A percentile compares a stretch with the other conserved stretches of the same genome.
phyloP scores from a whole-genome alignment of 2,797 vertebrate species.

The Atherinosoma microstoma region DNA sequence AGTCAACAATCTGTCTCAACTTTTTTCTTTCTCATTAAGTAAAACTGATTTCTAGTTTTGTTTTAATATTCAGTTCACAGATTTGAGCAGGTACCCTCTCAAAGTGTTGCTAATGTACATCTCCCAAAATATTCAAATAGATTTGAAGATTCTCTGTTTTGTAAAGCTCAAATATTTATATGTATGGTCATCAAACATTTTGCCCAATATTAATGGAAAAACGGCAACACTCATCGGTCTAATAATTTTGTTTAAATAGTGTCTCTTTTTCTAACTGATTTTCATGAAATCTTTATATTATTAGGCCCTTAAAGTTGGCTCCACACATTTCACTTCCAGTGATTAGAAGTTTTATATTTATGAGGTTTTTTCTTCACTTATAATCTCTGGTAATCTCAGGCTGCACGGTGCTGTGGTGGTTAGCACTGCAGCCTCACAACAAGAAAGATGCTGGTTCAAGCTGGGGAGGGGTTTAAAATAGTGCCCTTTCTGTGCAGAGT shows the following conservation, averaged over 20 bases:
- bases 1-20: background rate
- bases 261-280: background rate
- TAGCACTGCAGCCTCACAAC: too few relatives aligned
- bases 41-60: background rate
- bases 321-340: too few relatives aligned
- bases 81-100: background rate
- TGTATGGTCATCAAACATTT: background rate
- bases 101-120: background rate
- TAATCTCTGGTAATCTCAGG: too few relatives aligned
- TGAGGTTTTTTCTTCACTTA: too few relatives aligned
- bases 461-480: too few relatives aligned
- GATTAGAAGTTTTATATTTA: too few relatives aligned
- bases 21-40: background rate
- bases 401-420: too few relatives aligned
- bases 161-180: background rate
- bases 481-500: too few relatives aligned
- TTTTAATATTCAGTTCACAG: background rate
- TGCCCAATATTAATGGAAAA: background rate
- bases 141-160: background rate
- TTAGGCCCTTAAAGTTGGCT: too few relatives aligned
- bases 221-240: too few relatives aligned
- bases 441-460: too few relatives aligned
- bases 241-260: background rate
- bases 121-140: too few relatives aligned
- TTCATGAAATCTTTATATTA: background rate